Base-by-base conservation (phyloP, 1,140 invertebrate genomes). In the Calephelis virginiensis region DNA sequence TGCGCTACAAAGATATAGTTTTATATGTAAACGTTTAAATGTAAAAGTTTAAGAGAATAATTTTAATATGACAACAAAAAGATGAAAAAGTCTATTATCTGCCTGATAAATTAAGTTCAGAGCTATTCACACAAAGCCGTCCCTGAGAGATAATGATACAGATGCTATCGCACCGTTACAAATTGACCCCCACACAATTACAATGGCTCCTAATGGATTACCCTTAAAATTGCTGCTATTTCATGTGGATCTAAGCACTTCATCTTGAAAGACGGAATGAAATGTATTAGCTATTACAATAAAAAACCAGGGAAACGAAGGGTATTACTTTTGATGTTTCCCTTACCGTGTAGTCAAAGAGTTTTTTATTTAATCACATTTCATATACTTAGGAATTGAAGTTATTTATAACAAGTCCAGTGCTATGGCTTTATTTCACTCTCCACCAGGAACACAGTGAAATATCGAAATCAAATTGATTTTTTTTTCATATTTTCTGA, bases 171-270 rank as follows among this genome's bases (percentile, higher is more conserved):
- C 14, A 53, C 49, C 14, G 49, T 53, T 53, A 53, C 49, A 56
- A 56, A 56, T 56, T 56, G 53, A 56, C 53, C 53, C 53, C 53
- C 50, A 56, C 53, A 56, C 53, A 56, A 56, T 56, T 56, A 56
- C 53, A 56, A 56, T 56, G 53, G 53, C 53, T 56, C 53, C 53
- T 56, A 56, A 56, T 56, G 53, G 53, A 56, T 56, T 56, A 56
- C 53, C 53, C 53, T 56, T 56, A 56, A 56, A 56, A 56, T 56
- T 56, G 53, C 28, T 56, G 28, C 53, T 56, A 56, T 56, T 56
- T 56, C 53, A 37, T 37, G 53, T 56, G 53, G 53, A 56, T 56
- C 53, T 56, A 56, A 56, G 53, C 28, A 56, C 28, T 56, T 56
- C 37, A 56, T 56, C 53, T 56, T 56, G 53, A 56, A 56, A 56